phyloP scores from a whole-genome alignment of 2,888 invertebrate species.

The Eristalis intricaria region DNA sequence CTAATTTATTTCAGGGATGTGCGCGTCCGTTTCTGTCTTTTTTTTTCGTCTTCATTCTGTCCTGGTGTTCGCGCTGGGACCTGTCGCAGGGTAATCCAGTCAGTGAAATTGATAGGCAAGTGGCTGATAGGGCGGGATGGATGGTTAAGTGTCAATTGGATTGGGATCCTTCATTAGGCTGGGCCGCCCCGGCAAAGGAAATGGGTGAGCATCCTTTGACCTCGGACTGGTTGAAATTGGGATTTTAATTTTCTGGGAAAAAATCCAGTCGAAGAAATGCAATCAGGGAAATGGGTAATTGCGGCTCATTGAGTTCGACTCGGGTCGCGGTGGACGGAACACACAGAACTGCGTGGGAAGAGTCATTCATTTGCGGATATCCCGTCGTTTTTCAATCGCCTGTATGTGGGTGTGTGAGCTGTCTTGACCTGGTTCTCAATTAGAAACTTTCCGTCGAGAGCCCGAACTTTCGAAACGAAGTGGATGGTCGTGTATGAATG shows the following conservation, averaged over 20 bases:
- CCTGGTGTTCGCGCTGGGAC: not conserved
- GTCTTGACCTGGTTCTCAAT: not conserved
- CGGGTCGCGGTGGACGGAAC: not conserved
- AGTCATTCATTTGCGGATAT: conserved; percentile 16
- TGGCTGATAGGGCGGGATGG: conserved; percentile 16
- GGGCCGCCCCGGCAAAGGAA: conserved; percentile 11
- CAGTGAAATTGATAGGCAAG: conserved; percentile 57
- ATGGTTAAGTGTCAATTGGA: conserved; percentile 65
- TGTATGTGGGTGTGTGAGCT: not conserved
- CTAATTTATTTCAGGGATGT: conserved; percentile 59
- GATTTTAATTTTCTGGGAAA: conserved; percentile 28
- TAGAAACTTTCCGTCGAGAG: not conserved
- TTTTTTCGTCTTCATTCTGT: not conserved
- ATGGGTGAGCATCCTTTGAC: conserved; percentile 42
- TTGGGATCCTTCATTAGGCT: conserved; percentile 58
- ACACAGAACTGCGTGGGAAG: conserved; percentile 7
- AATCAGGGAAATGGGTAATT: conserved; percentile 49
- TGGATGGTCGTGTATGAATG: not conserved
- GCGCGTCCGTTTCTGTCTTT: conserved; percentile 6
- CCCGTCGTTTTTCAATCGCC: not conserved
- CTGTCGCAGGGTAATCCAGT: conserved; percentile 57
- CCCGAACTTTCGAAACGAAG: not conserved
- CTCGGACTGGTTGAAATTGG: conserved; percentile 31
- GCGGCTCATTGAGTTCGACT: conserved; percentile 15
- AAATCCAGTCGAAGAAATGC: conserved; percentile 45